Evolutionary conservation across 2,888 invertebrate species (phyloP), one percentile per base, ranked within the genome.

Genomic region (Cerastis leucographa): DNA sequence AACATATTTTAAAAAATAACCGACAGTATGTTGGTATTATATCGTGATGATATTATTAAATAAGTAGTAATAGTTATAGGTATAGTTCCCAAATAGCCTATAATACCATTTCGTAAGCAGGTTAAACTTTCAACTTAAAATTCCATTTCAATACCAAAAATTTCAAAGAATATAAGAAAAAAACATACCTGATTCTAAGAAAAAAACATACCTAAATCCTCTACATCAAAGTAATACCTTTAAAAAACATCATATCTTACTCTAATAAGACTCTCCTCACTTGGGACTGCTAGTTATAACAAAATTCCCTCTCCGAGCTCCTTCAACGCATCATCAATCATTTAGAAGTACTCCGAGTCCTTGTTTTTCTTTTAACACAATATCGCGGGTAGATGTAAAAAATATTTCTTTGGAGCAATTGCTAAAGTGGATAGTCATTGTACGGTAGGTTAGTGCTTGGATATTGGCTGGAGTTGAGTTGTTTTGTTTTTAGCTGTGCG

Each of bases 291-390:
- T 78, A 78, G 85, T 80, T 83, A 85, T 81, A 83, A 79, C 68
- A 78, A 80, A 81, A 86, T 81, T 80, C 82, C 74, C 83, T 67
- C 71, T 61, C 35, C 8, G 40, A 29, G 74, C 74, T 80, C 51
- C 61, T 77, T 59, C 51, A 70, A 54, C 54, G 72, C 56, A 76
- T 80, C 87, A 87, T 87, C 88, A 87, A 87, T 87, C 88, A 87
- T 86, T 71, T 66, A 67, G 56, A 82, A 82, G 85, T 78, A 79
- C 80, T 76, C 54, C 40, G 62, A 64, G 46, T 40, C 78, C 83
- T 81, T 86, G 83, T 87, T 87, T 83, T 87, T 85, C 75, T 83
- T 81, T 80, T 77, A 77, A 73, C 70, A 79, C 78, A 78, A 86
- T 80, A 75, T 73, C 71, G 59, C 70, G 64, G 72, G 77, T 72